Percentiles rank a stretch among this genome's conserved stretches.
Evolutionary conservation across 2,797 vertebrate species (phyloP).

Genomic region (Tachyglossus aculeatus): DNA sequence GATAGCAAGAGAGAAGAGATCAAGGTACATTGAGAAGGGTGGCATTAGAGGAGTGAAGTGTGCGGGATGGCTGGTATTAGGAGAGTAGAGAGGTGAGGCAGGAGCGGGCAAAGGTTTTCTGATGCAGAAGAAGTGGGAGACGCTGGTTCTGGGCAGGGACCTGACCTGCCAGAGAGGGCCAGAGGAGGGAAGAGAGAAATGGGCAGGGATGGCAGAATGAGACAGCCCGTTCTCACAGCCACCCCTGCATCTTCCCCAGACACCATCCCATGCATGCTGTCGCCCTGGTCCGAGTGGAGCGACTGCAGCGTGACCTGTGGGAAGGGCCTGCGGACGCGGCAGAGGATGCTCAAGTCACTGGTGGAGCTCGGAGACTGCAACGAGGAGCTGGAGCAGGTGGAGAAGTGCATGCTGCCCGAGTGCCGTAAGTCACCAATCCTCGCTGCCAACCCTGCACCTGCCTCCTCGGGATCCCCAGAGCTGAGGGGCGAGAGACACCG

Average conservation of each 20-base stretch:
- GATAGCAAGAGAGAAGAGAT: too few relatives aligned
- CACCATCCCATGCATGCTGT: constrained; percentile 95
- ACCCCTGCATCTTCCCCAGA: constrained; percentile 73
- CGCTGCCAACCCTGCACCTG: not conserved
- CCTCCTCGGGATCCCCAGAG: not conserved
- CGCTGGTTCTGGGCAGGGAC: too few relatives aligned
- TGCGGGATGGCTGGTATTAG: too few relatives aligned
- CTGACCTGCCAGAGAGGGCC: too few relatives aligned
- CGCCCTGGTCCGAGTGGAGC: constrained; percentile 96
- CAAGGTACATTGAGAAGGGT: too few relatives aligned
- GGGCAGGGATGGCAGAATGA: too few relatives aligned
- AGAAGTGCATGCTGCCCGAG: constrained; percentile 98
- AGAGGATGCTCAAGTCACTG: constrained; percentile 92
- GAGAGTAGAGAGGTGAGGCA: too few relatives aligned
- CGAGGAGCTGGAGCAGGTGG: constrained; percentile 95
- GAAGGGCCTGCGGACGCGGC: constrained; percentile 88
- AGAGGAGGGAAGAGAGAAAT: too few relatives aligned
- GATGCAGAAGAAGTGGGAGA: too few relatives aligned
- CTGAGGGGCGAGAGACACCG: too few relatives aligned
- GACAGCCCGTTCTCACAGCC: not conserved
- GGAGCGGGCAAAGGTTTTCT: too few relatives aligned
- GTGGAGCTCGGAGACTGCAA: constrained; percentile 95
- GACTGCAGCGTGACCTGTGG: constrained; percentile 97
- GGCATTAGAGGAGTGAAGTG: too few relatives aligned
- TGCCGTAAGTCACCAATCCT: constrained; percentile 84